Percentiles rank a stretch among this genome's conserved stretches.
These are phyloP conservation scores for Alsophila aescularia DNA, from an alignment of 2,888 invertebrate genomes.

Conservation along the genomic window DNA sequence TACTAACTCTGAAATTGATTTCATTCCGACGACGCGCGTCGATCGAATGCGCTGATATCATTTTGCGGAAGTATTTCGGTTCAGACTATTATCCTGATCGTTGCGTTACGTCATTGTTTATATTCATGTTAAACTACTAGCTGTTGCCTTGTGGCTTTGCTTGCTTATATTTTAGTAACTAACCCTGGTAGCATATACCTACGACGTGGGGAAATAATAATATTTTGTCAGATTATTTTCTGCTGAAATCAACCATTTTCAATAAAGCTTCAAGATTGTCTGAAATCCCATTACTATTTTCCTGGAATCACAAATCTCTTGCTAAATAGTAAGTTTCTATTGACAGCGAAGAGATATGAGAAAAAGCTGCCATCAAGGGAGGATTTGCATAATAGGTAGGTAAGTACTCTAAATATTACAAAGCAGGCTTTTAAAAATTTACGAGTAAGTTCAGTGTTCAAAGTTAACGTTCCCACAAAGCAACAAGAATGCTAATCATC, in stretches of 20 bases:
- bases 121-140: neutral
- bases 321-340: constrained; percentile 14
- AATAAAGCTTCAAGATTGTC: constrained; percentile 19
- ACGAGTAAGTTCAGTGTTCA: no score
- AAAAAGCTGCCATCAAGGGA: no score
- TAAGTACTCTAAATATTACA: no score
- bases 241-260: constrained; percentile 17
- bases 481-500: no score
- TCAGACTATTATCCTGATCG: constrained; percentile 45
- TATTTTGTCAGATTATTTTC: constrained; percentile 12
- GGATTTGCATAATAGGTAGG: no score
- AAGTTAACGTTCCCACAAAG: no score
- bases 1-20: constrained; percentile 76
- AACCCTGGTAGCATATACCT: no score
- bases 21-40: constrained; percentile 70
- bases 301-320: constrained; percentile 19
- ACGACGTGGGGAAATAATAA: neutral
- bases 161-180: neutral
- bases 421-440: no score
- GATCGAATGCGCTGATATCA: constrained; percentile 69
- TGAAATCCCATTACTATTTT: constrained; percentile 18
- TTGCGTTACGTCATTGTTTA: constrained; percentile 18
- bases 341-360: constrained; percentile 1
- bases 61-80: constrained; percentile 67
- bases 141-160: neutral